phyloP scores from a whole-genome alignment of 1,140 invertebrate genomes.

The Teleogryllus occipitalis region DNA sequence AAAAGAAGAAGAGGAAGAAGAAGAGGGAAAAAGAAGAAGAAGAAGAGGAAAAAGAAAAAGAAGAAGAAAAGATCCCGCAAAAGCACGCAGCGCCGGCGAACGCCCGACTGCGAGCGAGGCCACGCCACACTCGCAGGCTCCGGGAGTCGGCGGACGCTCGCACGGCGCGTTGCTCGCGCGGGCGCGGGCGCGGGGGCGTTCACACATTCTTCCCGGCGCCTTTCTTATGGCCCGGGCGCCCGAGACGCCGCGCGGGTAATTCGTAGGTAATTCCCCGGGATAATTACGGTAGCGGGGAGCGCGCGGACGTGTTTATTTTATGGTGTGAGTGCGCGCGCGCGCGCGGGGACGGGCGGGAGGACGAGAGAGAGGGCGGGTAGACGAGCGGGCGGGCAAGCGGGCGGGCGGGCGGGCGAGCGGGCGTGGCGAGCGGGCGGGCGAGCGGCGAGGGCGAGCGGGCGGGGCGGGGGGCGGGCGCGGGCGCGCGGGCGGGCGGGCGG shows the following conservation, averaged over 20 bases:
- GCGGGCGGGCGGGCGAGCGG: too few species aligned
- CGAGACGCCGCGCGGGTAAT: neutral
- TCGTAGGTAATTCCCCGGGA: neutral
- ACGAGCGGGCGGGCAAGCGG: too few species aligned
- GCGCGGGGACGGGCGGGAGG: too few species aligned
- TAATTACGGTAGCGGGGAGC: neutral
- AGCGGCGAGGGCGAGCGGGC: too few species aligned
- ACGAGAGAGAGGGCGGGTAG: too few species aligned
- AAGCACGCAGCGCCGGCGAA: too few species aligned
- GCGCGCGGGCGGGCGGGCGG: too few species aligned
- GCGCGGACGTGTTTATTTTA: constrained; percentile 3
- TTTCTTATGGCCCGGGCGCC: neutral
- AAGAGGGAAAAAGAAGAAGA: neutral
- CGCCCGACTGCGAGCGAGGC: too few species aligned
- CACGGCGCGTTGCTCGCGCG: neutral
- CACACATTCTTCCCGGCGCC: neutral
- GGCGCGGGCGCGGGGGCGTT: neutral
- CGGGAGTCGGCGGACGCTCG: neutral
- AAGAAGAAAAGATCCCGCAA: neutral
- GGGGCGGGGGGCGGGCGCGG: too few species aligned
- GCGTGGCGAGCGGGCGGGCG: too few species aligned
- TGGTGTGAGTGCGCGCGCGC: neutral
- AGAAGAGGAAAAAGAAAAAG: neutral
- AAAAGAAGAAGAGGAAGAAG: neutral
- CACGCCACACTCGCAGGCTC: too few species aligned